Evolutionary conservation across 2,797 vertebrate species (phyloP), one percentile per base, ranked within the genome.

Genomic region (Lithobates sylvaticus): DNA sequence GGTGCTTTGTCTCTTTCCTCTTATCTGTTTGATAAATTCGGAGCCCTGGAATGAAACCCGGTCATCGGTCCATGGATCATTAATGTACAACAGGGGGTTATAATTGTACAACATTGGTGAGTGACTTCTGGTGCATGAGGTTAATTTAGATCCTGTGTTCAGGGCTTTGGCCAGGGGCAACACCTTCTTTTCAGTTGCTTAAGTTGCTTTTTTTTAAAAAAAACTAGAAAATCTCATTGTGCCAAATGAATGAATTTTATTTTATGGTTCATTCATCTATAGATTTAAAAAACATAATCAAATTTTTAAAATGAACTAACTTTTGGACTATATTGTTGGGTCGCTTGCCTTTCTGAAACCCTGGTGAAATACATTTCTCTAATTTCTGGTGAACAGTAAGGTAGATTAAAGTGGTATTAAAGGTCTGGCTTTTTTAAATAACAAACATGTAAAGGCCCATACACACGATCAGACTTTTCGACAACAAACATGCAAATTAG

Each of bases 231-330:
- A 83, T 65, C 80, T 86, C 68, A 83, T 86, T 83, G 74, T 74
- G 83, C 50, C 81, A 86, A n/a, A n/a, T n/a, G n/a, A n/a, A n/a
- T n/a, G n/a, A n/a, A n/a, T n/a, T n/a, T n/a, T n/a, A n/a, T n/a
- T n/a, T n/a, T n/a, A n/a, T n/a, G n/a, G n/a, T n/a, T n/a, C n/a
- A n/a, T n/a, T n/a, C n/a, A 77, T 80, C 36, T 80, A 78, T 65
- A 61, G 85, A 86, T 86, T 86, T 77, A 82, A 27, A 81, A 81
- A 82, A 67, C 72, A 83, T 72, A 78, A 80, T 78, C 74, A 86
- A 68, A 78, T 83, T 77, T 83, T 36, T 13, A 72, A 78, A 78
- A 83, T 78, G 36, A 77, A 42, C 79, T 65, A 77, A 65, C 39
- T 78, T 39, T 50, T 54, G 9, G 73, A 73, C 54, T 34, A 54